Conservation (phyloP, 2,113 vertebrate species). For the Gila orcuttii region DNA sequence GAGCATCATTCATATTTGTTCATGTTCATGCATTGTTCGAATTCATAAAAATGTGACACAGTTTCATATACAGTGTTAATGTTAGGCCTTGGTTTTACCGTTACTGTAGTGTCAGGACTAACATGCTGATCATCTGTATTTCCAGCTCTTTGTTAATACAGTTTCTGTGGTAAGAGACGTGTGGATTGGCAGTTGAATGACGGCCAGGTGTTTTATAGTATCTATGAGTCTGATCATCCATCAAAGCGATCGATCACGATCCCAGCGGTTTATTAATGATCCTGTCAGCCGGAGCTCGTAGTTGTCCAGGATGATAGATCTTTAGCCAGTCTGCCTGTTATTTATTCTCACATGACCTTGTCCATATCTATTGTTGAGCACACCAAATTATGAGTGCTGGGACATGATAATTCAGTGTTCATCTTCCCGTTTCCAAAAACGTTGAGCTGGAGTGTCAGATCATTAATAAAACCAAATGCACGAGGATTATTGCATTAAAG, state of each 20-base stretch:
- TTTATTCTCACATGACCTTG: constrained; percentile 94
- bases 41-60: no score
- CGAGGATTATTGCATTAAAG: constrained; percentile 24
- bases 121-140: neutral
- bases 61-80: no score
- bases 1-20: no score
- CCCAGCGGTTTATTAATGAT: constrained; percentile 90
- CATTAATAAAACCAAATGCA: constrained; percentile 53
- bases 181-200: constrained; percentile 66
- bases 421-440: constrained; percentile 73
- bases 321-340: constrained; percentile 83
- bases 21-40: no score
- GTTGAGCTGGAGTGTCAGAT: constrained; percentile 57
- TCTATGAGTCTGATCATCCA: constrained; percentile 90
- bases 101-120: neutral
- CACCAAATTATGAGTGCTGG: constrained; percentile 86
- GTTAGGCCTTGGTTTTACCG: no score
- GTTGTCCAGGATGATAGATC: constrained; percentile 91
- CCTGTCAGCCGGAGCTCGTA: constrained; percentile 83
- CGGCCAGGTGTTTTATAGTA: constrained; percentile 90
- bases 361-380: constrained; percentile 87
- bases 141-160: neutral
- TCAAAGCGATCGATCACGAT: constrained; percentile 87
- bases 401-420: constrained; percentile 89
- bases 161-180: neutral